Base-by-base conservation (phyloP, 2,797 vertebrate species). In the Calcarius lapponicus region DNA sequence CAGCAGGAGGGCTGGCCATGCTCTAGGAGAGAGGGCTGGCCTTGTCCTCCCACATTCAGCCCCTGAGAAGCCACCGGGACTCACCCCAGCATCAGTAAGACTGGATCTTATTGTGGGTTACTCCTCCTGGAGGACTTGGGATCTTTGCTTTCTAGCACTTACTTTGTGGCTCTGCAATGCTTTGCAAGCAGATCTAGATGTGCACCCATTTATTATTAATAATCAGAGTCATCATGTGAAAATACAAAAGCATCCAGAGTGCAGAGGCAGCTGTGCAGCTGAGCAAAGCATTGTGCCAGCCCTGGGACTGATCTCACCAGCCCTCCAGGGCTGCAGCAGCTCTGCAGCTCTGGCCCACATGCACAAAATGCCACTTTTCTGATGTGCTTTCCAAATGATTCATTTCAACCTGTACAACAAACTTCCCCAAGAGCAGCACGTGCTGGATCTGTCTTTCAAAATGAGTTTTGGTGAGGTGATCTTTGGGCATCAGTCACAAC, bases 121-220 rank as follows among this genome's bases (percentile, higher is more conserved):
- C n/a, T 31, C 22, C 62, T 82, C 34, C 67, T 61, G 67, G 6
- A 9, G 17, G 28, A 45, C n/a, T 51, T 16, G 1, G 24, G n/a
- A 66, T 8, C 4, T 90, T 51, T 51, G 21, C 64, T 26, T 82
- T 67, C 36, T 0, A 2, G 58, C 0, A 0, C 31, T 36, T 36
- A 36, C 36, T 36, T 36, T 36, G 36, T 36, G 9, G 36, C 36
- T 36, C 36, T 36, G 36, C 9, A 36, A 36, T 36, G 36, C 36
- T 36, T 36, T 36, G 36, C 36, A 36, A 36, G 36, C 36, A 36
- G 36, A 36, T 36, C 36, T 36, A 36, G 36, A 36, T 36, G 36
- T 36, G 36, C 36, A 36, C 36, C 36, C 36, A 15, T 80, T 82
- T 76, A 45, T 66, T 69, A 48, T 79, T 45, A 61, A 75, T 45